Evolutionary conservation across 1,140 invertebrate species (phyloP).

Genomic region (Teleogryllus occipitalis): DNA sequence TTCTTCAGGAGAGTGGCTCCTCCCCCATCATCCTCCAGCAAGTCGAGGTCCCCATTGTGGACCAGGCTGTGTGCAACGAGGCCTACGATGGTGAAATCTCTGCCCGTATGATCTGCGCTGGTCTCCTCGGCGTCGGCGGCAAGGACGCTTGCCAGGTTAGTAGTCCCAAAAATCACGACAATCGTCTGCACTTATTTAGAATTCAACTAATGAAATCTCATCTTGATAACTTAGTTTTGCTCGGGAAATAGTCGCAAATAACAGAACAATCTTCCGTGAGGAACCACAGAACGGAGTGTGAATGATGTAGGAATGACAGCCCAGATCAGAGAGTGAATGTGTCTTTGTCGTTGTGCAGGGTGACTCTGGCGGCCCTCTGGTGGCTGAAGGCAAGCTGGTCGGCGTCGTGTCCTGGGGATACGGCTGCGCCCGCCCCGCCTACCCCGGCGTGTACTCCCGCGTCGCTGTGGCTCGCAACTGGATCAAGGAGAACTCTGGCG

Average conservation of each 20-base stretch:
- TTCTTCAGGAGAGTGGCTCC: background rate
- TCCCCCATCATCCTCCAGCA: constrained; percentile 7
- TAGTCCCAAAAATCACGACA: background rate
- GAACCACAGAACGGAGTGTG: no score
- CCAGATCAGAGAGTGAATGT: no score
- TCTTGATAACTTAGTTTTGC: no score
- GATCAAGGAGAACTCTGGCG: constrained; percentile 34
- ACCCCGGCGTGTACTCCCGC: constrained; percentile 48
- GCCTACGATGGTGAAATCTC: constrained; percentile 34
- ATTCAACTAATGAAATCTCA: no score
- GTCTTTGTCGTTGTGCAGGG: background rate
- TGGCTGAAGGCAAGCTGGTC: constrained; percentile 14
- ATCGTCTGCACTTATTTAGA: no score
- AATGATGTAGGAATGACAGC: no score
- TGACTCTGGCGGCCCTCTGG: constrained; percentile 20
- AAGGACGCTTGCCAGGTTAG: constrained; percentile 38
- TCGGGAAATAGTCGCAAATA: no score
- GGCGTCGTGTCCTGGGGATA: constrained; percentile 42
- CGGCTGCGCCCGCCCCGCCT: constrained; percentile 36
- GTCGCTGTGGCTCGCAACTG: constrained; percentile 51
- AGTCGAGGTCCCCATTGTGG: constrained; percentile 29
- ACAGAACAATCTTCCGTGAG: no score
- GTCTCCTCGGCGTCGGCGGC: constrained; percentile 42
- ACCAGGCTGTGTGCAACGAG: constrained; percentile 26
- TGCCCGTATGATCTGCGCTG: constrained; percentile 51